These are phyloP conservation scores for Drosophila subquinaria DNA, from an alignment of 2,888 invertebrate genomes.

Conservation along the genomic window DNA sequence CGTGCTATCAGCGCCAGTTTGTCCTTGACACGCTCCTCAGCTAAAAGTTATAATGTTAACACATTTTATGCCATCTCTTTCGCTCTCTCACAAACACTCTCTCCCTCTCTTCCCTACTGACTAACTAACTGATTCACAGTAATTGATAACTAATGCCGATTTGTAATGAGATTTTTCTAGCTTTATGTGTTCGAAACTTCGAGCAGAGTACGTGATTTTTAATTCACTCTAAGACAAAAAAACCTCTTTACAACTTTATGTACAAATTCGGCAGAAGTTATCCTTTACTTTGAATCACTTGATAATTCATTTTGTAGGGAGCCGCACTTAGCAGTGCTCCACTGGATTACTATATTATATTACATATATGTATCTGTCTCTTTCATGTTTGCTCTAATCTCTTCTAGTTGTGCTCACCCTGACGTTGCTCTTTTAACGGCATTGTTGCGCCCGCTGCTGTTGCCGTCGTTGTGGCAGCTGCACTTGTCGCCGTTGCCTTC, in stretches of 20 bases:
- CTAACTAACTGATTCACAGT: not conserved
- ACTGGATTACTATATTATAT: not conserved
- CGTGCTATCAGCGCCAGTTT: constrained; percentile 87
- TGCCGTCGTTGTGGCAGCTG: constrained; percentile 14
- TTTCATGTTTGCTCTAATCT: not conserved
- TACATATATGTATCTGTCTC: constrained; percentile 2
- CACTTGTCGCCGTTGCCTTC: constrained; percentile 39
- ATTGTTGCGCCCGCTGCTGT: not conserved
- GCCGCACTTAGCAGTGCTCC: not conserved
- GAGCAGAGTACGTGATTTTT: too few relatives aligned
- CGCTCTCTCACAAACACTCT: not conserved
- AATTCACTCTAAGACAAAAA: too few relatives aligned
- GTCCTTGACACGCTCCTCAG: constrained; percentile 88
- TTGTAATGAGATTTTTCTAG: too few relatives aligned
- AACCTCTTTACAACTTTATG: too few relatives aligned
- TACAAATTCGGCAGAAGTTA: too few relatives aligned
- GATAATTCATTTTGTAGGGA: not conserved
- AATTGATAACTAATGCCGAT: not conserved
- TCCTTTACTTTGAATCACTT: too few relatives aligned
- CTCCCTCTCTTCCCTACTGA: not conserved
- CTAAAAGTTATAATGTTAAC: constrained; percentile 61
- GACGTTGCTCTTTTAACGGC: constrained; percentile 64
- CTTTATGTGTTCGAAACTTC: too few relatives aligned
- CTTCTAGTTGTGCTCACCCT: constrained; percentile 45
- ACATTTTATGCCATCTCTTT: not conserved